Evolutionary conservation across 2,888 invertebrate genomes (phyloP).

Genomic region (Ennomos quercinarius): DNA sequence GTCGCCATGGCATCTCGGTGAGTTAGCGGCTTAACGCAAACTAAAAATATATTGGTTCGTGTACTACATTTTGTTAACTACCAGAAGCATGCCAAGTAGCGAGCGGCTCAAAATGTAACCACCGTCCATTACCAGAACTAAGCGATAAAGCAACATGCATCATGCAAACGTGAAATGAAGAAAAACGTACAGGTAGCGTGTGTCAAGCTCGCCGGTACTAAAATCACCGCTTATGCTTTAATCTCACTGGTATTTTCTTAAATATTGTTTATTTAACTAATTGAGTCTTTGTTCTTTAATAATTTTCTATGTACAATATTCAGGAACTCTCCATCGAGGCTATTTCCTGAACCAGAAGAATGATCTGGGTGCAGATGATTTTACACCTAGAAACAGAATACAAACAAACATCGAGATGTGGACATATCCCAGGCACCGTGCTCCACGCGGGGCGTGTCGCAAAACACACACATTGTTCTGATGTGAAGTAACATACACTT

Average conservation of each 20-base stretch:
- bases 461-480: conserved; percentile 24
- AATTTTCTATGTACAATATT: conserved; percentile 79
- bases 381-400: conserved; percentile 84
- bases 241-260: conserved; percentile 83
- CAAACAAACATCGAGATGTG: conserved; percentile 75
- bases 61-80: conserved; percentile 2
- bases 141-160: conserved; percentile 37
- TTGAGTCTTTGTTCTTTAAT: conserved; percentile 83
- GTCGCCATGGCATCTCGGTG: too few relatives aligned
- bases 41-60: neutral
- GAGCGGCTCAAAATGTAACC: conserved; percentile 19
- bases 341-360: conserved; percentile 86
- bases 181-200: conserved; percentile 77
- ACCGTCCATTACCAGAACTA: conserved; percentile 32
- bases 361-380: conserved; percentile 84
- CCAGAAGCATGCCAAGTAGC: conserved; percentile 31
- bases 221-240: conserved; percentile 83
- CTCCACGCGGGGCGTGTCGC: conserved; percentile 28
- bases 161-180: conserved; percentile 65
- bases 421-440: conserved; percentile 66
- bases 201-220: conserved; percentile 79
- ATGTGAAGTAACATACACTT: conserved; percentile 39
- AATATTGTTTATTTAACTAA: conserved; percentile 77
- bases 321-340: conserved; percentile 77
- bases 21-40: too few relatives aligned